Conservation (phyloP, 2,888 invertebrate species). For the Eledone cirrhosa region DNA sequence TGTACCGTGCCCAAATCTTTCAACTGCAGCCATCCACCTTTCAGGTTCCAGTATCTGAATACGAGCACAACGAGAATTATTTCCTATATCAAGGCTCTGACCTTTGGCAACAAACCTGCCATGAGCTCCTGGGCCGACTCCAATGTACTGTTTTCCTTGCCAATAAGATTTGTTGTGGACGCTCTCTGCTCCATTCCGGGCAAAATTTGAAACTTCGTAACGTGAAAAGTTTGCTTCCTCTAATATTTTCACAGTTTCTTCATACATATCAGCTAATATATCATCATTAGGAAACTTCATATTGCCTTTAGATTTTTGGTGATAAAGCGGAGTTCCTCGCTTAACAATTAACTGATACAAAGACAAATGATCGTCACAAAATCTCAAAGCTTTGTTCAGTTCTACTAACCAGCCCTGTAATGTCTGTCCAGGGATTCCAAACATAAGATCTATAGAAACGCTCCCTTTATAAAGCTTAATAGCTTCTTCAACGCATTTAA, state of each 20-base stretch:
- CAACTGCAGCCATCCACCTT: slow-evolving; percentile 62
- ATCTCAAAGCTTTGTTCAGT: slow-evolving; percentile 46
- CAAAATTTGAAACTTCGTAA: slow-evolving; percentile 64
- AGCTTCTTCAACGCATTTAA: slow-evolving; percentile 57
- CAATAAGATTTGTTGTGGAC: slow-evolving; percentile 57
- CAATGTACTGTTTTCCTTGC: slow-evolving; percentile 58
- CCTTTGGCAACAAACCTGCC: slow-evolving; percentile 47
- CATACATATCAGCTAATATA: slow-evolving; percentile 55
- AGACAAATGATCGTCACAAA: slow-evolving; percentile 58
- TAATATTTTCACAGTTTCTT: slow-evolving; percentile 43
- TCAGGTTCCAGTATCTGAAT: slow-evolving; percentile 61
- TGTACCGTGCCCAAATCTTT: slow-evolving; percentile 60
- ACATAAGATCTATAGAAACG: slow-evolving; percentile 64
- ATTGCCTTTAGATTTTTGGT: slow-evolving; percentile 40
- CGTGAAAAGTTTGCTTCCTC: slow-evolving; percentile 44
- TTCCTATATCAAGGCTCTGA: slow-evolving; percentile 1
- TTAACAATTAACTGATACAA: slow-evolving; percentile 62
- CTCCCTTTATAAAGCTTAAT: slow-evolving; percentile 51
- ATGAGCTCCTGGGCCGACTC: slow-evolving; percentile 64
- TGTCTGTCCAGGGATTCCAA: slow-evolving; percentile 62
- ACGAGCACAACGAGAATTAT: slow-evolving; percentile 46
- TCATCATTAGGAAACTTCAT: slow-evolving; percentile 44
- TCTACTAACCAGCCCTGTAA: slow-evolving; percentile 54
- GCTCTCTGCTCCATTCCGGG: slow-evolving; percentile 50
- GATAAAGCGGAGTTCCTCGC: slow-evolving; percentile 58